Percentiles rank a stretch among this genome's conserved stretches.
phyloP scores from a whole-genome alignment of 2,888 invertebrate genomes.

The Ormyrus thymus region DNA sequence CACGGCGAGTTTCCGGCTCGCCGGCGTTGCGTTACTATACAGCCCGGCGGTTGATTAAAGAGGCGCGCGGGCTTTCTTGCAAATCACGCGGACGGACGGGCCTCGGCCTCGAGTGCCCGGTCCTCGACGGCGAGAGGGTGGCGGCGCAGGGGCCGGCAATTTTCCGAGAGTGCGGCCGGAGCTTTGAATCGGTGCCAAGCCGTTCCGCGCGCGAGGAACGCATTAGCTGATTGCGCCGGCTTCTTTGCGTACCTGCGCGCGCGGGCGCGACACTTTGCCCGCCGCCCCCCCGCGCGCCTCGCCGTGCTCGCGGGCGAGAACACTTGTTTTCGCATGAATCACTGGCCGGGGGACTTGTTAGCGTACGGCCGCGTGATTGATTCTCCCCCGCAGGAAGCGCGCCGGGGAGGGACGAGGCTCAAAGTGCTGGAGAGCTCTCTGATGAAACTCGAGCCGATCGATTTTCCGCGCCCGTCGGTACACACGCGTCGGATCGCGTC shows the following conservation, averaged over 20 bases:
- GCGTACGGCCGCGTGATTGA: conserved; percentile 36
- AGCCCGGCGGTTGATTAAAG: too few relatives aligned
- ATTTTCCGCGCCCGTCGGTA: background rate
- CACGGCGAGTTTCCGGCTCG: too few relatives aligned
- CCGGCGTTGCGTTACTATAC: too few relatives aligned
- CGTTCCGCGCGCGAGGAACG: conserved; percentile 60
- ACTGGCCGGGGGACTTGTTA: background rate
- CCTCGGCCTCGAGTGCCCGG: background rate
- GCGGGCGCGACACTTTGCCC: background rate
- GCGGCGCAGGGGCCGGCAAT: conserved; percentile 60
- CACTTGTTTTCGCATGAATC: background rate
- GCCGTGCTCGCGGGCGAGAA: background rate
- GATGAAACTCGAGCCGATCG: conserved; percentile 47
- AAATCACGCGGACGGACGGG: conserved; percentile 8
- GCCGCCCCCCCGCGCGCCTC: background rate
- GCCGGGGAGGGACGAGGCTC: background rate
- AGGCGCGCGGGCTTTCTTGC: conserved; percentile 8
- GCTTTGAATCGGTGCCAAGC: conserved; percentile 71
- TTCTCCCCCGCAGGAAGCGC: conserved; percentile 34
- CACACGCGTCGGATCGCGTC: too few relatives aligned
- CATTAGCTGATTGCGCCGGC: conserved; percentile 64
- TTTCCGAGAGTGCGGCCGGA: conserved; percentile 63
- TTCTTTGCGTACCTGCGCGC: conserved; percentile 5
- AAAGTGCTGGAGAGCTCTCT: conserved; percentile 23
- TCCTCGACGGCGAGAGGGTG: background rate